These are phyloP conservation scores for Recurvirostra avosetta DNA, from an alignment of 2,113 vertebrate genomes.

Conservation along the genomic window DNA sequence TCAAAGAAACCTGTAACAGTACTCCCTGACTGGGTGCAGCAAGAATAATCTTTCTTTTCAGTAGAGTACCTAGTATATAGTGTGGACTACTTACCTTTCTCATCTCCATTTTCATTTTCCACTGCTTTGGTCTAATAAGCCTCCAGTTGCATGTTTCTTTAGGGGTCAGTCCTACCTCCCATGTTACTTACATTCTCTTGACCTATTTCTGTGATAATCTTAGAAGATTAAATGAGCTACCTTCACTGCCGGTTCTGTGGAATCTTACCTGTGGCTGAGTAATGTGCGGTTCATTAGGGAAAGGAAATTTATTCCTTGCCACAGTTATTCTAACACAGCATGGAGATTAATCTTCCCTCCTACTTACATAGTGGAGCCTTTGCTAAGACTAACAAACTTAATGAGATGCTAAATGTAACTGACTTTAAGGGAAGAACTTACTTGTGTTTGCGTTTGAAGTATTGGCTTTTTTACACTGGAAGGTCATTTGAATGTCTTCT, in stretches of 20 bases:
- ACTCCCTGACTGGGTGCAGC: not conserved
- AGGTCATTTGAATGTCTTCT: conserved; percentile 1
- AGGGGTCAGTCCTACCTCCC: not conserved
- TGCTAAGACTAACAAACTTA: not conserved
- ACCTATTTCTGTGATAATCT: not conserved
- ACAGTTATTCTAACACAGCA: not conserved
- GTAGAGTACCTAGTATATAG: not conserved
- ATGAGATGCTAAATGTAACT: not conserved
- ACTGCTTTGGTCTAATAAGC: not conserved
- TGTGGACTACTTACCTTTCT: not conserved
- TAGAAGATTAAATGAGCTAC: not conserved
- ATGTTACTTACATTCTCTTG: not conserved
- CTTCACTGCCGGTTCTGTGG: not conserved
- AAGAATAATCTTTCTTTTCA: not conserved
- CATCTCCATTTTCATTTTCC: not conserved
- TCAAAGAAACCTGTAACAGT: not conserved
- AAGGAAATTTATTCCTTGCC: not conserved
- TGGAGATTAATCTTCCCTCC: not conserved
- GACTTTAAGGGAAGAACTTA: not conserved
- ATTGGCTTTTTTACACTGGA: not conserved
- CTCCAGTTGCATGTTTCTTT: not conserved
- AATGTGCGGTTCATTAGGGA: not conserved
- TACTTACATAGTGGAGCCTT: not conserved
- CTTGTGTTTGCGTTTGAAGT: not conserved
- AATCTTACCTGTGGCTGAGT: not conserved